Conservation (phyloP, 1,140 invertebrate genomes). For the Latrodectus geometricus region DNA sequence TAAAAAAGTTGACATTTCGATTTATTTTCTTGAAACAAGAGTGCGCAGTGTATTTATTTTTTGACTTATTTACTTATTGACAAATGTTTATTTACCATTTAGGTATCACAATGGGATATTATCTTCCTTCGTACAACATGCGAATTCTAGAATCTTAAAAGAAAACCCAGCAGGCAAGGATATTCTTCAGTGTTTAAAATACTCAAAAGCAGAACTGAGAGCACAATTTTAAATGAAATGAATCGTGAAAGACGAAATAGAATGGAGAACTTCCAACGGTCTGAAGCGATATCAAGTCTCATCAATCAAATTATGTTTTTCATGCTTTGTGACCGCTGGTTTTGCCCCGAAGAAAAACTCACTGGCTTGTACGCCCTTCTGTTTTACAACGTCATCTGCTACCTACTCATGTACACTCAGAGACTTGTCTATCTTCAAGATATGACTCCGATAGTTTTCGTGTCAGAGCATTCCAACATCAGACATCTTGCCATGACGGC, state of each 20-base stretch:
- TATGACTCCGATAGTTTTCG: slow-evolving; percentile 80
- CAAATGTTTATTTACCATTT: too few species aligned
- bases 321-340: slow-evolving; percentile 77
- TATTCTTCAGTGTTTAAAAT: too few species aligned
- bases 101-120: too few species aligned
- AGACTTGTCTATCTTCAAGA: slow-evolving; percentile 66
- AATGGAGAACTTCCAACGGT: slow-evolving; percentile 25
- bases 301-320: slow-evolving; percentile 77
- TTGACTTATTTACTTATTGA: too few species aligned
- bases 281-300: slow-evolving; percentile 52
- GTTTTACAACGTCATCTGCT: slow-evolving; percentile 84
- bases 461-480: slow-evolving; percentile 79
- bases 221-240: neutral
- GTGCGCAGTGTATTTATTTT: too few species aligned
- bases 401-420: slow-evolving; percentile 78
- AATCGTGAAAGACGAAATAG: slow-evolving; percentile 46
- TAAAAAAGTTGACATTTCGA: too few species aligned
- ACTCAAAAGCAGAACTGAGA: too few species aligned
- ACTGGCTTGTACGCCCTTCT: slow-evolving; percentile 81
- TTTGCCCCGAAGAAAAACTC: slow-evolving; percentile 75
- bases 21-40: too few species aligned
- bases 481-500: slow-evolving; percentile 84
- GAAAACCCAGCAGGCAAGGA: too few species aligned
- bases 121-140: too few species aligned
- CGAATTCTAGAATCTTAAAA: too few species aligned